Evolutionary conservation across 2,888 invertebrate species (phyloP).

Genomic region (Linyphia triangularis): DNA sequence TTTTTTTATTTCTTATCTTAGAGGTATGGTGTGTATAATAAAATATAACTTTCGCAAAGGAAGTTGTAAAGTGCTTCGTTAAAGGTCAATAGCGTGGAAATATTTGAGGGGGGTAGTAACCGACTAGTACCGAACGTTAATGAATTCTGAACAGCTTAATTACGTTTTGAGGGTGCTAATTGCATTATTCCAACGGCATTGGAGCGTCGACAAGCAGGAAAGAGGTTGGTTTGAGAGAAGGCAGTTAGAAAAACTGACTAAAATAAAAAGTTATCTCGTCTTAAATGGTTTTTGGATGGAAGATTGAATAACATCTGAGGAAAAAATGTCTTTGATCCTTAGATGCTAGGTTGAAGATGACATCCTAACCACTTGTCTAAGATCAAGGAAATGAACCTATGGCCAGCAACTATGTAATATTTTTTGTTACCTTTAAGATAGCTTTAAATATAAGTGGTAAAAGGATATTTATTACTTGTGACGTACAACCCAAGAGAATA

Average conservation of each 20-base stretch:
- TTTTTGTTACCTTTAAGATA: too few species aligned
- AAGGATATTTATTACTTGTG: too few species aligned
- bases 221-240: background rate
- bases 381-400: background rate
- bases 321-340: conserved; percentile 17
- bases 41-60: conserved; percentile 36
- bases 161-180: conserved; percentile 68
- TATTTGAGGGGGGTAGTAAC: conserved; percentile 8
- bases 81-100: conserved; percentile 56
- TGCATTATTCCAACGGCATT: conserved; percentile 37
- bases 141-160: conserved; percentile 69
- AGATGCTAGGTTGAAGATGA: conserved; percentile 3
- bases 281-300: conserved; percentile 37
- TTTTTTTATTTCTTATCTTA: conserved; percentile 9
- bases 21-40: conserved; percentile 18
- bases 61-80: conserved; percentile 35
- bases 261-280: conserved; percentile 29
- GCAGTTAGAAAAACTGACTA: background rate
- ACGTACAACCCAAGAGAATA: too few species aligned
- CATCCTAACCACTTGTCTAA: background rate
- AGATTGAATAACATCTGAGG: background rate
- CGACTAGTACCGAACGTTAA: conserved; percentile 40
- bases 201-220: conserved; percentile 1
- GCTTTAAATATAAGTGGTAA: too few species aligned
- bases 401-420: too few species aligned